These are phyloP conservation scores for Gouania willdenowi DNA, from an alignment of 2,797 vertebrate species.

Conservation along the genomic window DNA sequence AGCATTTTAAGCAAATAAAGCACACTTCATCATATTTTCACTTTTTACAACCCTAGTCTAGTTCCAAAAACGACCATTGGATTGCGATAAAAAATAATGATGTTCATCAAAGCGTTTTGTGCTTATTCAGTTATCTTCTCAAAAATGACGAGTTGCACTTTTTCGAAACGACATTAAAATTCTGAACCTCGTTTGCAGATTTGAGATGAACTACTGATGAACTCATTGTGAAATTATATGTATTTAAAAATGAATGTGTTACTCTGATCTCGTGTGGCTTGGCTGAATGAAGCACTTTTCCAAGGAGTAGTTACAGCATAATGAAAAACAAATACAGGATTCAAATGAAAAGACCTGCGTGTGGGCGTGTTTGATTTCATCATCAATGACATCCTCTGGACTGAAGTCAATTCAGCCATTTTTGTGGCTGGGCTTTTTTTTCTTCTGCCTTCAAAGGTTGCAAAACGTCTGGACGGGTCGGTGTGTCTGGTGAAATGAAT, in stretches of 20 bases:
- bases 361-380: conserved; percentile 43
- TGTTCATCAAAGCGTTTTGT: background rate
- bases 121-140: background rate
- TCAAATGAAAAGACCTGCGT: conserved; percentile 15
- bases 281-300: conserved; percentile 38
- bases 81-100: background rate
- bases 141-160: background rate
- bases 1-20: too few relatives aligned
- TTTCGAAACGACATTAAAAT: background rate
- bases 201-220: conserved; percentile 29
- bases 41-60: too few relatives aligned
- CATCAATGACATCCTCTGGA: conserved; percentile 52
- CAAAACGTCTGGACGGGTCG: conserved; percentile 44
- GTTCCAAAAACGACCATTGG: too few relatives aligned
- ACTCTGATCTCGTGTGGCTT: conserved; percentile 13
- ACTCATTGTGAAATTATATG: conserved; percentile 21
- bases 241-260: conserved; percentile 15
- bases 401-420: conserved; percentile 21
- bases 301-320: conserved; percentile 24
- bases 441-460: conserved; percentile 42
- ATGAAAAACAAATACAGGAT: conserved; percentile 13
- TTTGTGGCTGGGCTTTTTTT: conserved; percentile 44
- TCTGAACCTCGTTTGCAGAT: background rate
- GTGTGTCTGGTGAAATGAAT: conserved; percentile 27
- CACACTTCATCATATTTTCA: too few relatives aligned